Evolutionary conservation across 2,113 vertebrate species (phyloP).

Genomic region (Egretta garzetta): DNA sequence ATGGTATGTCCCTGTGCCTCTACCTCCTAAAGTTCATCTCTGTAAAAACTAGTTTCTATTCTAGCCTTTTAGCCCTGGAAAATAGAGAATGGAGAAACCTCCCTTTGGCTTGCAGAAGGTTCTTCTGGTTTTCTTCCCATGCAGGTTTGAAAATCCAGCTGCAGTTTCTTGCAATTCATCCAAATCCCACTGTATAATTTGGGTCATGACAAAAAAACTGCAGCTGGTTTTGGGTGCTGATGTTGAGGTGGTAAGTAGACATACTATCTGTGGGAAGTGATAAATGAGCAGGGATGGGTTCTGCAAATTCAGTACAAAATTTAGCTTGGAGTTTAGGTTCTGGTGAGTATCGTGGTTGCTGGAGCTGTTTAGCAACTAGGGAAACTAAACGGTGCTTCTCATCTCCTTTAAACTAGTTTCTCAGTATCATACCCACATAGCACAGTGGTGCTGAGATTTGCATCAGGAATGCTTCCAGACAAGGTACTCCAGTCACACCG

Average conservation of each 20-base stretch:
- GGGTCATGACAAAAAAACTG: background rate
- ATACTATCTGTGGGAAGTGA: background rate
- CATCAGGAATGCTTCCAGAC: background rate
- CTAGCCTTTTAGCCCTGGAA: background rate
- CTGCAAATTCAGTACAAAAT: background rate
- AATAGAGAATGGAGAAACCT: background rate
- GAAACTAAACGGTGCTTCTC: background rate
- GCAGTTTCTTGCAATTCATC: background rate
- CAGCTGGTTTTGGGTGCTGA: background rate
- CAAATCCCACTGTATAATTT: background rate
- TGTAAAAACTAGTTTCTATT: background rate
- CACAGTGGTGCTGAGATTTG: background rate
- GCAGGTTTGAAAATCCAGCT: conserved; percentile 3
- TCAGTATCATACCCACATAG: background rate
- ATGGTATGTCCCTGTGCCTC: background rate
- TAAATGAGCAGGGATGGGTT: background rate
- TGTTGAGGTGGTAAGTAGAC: background rate
- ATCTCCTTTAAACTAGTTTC: background rate
- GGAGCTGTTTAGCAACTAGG: background rate
- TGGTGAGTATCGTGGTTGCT: background rate
- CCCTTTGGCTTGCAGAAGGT: background rate
- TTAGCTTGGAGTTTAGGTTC: background rate
- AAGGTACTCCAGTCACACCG: background rate
- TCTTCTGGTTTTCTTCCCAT: background rate
- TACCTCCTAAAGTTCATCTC: background rate